These are phyloP conservation scores for Caracal caracal DNA, from an alignment of 2,113 vertebrate species.

Conservation along the genomic window DNA sequence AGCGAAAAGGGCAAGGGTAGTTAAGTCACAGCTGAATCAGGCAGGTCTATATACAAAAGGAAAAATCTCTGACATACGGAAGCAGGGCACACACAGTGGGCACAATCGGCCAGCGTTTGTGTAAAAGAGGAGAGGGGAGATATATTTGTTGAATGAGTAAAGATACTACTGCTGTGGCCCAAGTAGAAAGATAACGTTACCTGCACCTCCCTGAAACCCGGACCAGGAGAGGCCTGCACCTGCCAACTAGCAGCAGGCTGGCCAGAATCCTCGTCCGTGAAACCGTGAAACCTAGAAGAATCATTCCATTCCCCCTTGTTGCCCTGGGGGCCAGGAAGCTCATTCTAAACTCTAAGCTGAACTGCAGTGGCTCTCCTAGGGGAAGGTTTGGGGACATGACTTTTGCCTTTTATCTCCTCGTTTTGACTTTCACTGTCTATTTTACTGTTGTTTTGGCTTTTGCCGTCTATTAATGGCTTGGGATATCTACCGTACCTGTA, in stretches of 20 bases:
- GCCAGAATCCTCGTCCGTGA: neutral
- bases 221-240: neutral
- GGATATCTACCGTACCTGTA: neutral
- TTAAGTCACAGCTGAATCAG: too few species aligned
- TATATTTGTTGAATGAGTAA: neutral
- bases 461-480: neutral
- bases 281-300: neutral
- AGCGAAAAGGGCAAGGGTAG: neutral
- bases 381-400: neutral
- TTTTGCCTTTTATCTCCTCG: neutral
- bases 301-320: neutral
- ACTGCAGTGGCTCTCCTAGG: neutral
- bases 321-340: neutral
- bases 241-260: neutral
- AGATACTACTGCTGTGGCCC: neutral
- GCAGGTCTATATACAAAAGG: neutral
- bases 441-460: neutral
- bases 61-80: neutral
- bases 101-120: neutral
- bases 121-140: neutral
- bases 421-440: neutral
- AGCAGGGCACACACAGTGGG: fast-evolving
- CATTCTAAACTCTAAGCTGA: neutral
- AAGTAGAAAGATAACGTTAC: neutral
- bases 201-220: neutral